phyloP scores from a whole-genome alignment of 2,888 invertebrate species.

The Beris morrisii region DNA sequence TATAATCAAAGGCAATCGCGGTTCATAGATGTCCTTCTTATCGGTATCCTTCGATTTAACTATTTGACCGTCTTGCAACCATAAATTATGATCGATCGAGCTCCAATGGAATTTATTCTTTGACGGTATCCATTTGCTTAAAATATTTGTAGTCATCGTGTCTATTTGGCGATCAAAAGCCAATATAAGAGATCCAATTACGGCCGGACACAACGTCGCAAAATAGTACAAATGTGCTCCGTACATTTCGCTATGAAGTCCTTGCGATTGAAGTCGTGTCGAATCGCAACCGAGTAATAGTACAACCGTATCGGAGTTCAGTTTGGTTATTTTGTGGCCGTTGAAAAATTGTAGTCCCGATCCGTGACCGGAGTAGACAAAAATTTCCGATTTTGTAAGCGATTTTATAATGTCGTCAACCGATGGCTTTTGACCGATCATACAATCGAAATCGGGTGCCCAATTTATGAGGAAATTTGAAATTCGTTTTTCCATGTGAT shows the following conservation, averaged over 20 bases:
- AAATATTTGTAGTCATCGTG: constrained; percentile 56
- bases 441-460: constrained; percentile 57
- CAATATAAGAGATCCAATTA: constrained; percentile 60
- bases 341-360: constrained; percentile 64
- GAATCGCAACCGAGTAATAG: constrained; percentile 70
- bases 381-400: constrained; percentile 54
- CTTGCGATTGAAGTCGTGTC: constrained; percentile 53
- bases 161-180: constrained; percentile 60
- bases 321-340: constrained; percentile 60
- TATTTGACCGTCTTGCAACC: constrained; percentile 52
- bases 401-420: constrained; percentile 46
- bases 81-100: constrained; percentile 53
- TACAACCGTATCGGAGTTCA: constrained; percentile 61
- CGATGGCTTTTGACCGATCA: constrained; percentile 57
- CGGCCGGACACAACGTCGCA: constrained; percentile 56
- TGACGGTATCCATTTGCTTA: constrained; percentile 58
- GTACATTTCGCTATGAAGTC: constrained; percentile 57
- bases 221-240: constrained; percentile 58
- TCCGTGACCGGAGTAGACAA: constrained; percentile 71
- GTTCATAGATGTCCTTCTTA: constrained; percentile 33
- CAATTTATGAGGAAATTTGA: constrained; percentile 58
- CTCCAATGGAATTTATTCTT: constrained; percentile 55
- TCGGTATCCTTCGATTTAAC: constrained; percentile 40
- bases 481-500: constrained; percentile 57
- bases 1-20: constrained; percentile 38